Base-by-base conservation (phyloP, 1,140 invertebrate species). In the Periplaneta americana region DNA sequence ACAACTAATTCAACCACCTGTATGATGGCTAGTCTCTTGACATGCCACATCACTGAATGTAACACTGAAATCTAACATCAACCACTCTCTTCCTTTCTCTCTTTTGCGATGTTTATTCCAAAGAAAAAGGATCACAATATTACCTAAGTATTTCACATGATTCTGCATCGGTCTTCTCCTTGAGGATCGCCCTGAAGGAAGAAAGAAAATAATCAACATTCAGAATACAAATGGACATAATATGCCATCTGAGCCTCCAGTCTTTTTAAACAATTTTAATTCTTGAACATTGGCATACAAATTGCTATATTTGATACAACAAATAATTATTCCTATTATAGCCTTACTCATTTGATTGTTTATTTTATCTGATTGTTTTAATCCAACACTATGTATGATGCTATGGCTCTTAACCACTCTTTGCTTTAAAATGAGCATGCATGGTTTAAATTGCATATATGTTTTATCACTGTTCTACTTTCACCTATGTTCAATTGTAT, bases 171-270 rank as follows among this genome's bases (percentile, higher is more conserved):
- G 83, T 91, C 91, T 79, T 91, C 88, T 66, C 89, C 89, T 84
- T 91, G 91, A 6, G 91, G 91, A 85, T 93, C 92, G 15, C 91
- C 87, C 89, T 90, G 84, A 33, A 90, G 88, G 86, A 87, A 82
- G 86, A 84, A 85, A 86, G 77, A n/a, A n/a, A n/a, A n/a, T n/a
- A n/a, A n/a, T n/a, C n/a, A n/a, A n/a, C n/a, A n/a, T n/a, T n/a
- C n/a, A n/a, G n/a, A n/a, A n/a, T n/a, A n/a, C n/a, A n/a, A n/a
- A n/a, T n/a, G n/a, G n/a, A n/a, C n/a, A n/a, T n/a, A n/a, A n/a
- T n/a, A n/a, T n/a, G n/a, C n/a, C n/a, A n/a, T n/a, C n/a, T n/a
- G n/a, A n/a, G n/a, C n/a, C n/a, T n/a, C n/a, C n/a, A n/a, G n/a
- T n/a, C n/a, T n/a, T n/a, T n/a, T 39, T 75, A 66, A 78, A 82